These are phyloP conservation scores for Sibirionetta formosa DNA, from an alignment of 2,797 vertebrate species.

Conservation along the genomic window DNA sequence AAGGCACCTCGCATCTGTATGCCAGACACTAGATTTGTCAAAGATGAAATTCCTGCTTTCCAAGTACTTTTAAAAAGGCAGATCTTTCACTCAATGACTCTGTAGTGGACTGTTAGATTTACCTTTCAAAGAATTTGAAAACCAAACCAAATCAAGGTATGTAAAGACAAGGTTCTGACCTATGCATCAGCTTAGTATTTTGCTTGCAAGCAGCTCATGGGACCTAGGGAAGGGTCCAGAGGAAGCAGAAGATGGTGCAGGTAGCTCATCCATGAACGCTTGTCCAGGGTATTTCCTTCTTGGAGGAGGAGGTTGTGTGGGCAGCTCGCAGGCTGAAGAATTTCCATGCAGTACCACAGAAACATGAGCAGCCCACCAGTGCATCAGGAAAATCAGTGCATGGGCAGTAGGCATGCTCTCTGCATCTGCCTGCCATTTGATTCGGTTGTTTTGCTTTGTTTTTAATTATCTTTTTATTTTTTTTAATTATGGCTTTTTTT, in stretches of 20 bases:
- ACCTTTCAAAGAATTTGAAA: background rate
- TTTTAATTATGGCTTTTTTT: too few relatives aligned
- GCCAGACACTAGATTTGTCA: background rate
- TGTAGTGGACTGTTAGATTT: background rate
- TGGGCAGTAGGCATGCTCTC: background rate
- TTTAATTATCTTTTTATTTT: background rate
- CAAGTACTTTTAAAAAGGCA: background rate
- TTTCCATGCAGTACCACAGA: background rate
- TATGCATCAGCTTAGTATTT: background rate
- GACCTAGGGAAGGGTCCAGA: background rate
- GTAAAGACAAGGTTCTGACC: background rate
- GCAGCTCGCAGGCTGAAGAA: background rate
- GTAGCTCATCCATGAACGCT: background rate
- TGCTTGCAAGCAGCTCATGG: background rate
- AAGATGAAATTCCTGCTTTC: background rate
- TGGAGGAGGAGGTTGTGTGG: background rate
- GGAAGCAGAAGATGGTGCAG: background rate
- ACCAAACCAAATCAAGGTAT: background rate
- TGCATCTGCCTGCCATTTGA: background rate
- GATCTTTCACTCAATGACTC: background rate
- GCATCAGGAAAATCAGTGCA: background rate
- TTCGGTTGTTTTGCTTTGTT: background rate
- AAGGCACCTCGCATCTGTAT: fast-evolving
- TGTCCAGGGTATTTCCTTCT: background rate
- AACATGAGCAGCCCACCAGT: background rate